Percentiles rank a stretch among this genome's conserved stretches.
These are phyloP conservation scores for Ecdyonurus torrentis DNA, from an alignment of 2,888 invertebrate genomes.

Conservation along the genomic window DNA sequence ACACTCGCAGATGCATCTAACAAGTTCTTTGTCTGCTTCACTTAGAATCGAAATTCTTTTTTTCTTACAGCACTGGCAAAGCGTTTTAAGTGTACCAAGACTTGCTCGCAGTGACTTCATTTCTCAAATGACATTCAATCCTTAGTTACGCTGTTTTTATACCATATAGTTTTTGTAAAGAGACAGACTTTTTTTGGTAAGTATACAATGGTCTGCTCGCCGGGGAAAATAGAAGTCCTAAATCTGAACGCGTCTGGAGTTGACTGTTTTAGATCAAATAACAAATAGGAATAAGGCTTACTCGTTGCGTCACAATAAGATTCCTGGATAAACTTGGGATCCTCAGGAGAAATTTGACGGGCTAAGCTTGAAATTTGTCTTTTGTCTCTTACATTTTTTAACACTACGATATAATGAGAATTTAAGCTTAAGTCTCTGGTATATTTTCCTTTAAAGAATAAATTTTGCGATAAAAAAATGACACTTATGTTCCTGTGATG, in stretches of 20 bases:
- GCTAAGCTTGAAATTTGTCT: not conserved
- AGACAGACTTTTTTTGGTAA: not conserved
- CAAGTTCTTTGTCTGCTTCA: not conserved
- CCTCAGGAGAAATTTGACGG: not conserved
- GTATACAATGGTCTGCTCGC: not conserved
- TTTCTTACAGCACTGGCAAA: not conserved
- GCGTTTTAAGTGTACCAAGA: not conserved
- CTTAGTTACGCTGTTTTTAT: not conserved
- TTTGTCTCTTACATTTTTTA: not conserved
- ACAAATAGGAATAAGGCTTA: conserved; percentile 11
- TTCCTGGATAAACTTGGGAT: not conserved
- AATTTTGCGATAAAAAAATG: not conserved
- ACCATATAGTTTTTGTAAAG: no score
- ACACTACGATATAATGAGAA: conserved; percentile 1
- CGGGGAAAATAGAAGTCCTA: conserved; percentile 9
- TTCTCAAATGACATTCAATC: no score
- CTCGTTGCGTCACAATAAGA: not conserved
- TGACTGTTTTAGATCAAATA: conserved; percentile 13
- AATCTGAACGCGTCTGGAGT: conserved; percentile 12
- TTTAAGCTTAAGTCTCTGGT: not conserved
- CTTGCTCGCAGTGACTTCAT: no score
- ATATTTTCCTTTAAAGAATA: not conserved
- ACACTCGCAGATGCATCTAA: not conserved
- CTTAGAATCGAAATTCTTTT: not conserved
- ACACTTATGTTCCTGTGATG: conserved; percentile 3